Conservation (phyloP, 2,888 invertebrate species). For the Neoascia interrupta region DNA sequence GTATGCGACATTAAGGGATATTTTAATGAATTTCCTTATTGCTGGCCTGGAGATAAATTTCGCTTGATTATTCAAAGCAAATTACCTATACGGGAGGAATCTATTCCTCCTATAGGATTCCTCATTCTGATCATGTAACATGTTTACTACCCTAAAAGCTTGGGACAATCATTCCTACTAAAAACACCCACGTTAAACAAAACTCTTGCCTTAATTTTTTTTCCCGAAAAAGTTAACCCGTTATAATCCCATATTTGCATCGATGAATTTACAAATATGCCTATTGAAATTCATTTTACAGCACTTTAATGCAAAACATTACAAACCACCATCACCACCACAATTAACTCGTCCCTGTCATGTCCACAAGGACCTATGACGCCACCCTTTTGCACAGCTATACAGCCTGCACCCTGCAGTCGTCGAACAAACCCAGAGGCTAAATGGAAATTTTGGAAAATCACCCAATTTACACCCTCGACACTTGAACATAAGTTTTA, state of each 20-base stretch:
- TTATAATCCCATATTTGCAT: constrained; percentile 52
- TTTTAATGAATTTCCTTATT: too few relatives aligned
- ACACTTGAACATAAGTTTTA: constrained; percentile 65
- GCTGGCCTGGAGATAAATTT: too few relatives aligned
- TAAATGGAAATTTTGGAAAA: constrained; percentile 4
- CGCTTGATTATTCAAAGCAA: too few relatives aligned
- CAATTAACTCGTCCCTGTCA: constrained; percentile 15
- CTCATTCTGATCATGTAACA: too few relatives aligned
- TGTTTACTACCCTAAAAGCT: too few relatives aligned
- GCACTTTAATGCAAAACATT: constrained; percentile 60
- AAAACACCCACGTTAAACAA: too few relatives aligned
- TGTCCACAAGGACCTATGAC: background rate
- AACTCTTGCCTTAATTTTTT: too few relatives aligned
- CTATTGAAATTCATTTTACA: constrained; percentile 61
- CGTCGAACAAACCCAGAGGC: background rate
- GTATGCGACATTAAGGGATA: too few relatives aligned
- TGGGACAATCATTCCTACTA: too few relatives aligned
- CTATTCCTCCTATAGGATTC: too few relatives aligned
- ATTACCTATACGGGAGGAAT: too few relatives aligned
- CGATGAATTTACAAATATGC: constrained; percentile 37
- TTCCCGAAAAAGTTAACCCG: too few relatives aligned
- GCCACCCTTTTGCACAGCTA: constrained; percentile 11
- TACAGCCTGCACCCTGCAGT: background rate
- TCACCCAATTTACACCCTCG: constrained; percentile 68
- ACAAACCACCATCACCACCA: constrained; percentile 50